These are phyloP conservation scores for Chlamydotis undulata DNA, from an alignment of 2,113 vertebrate species.

Conservation along the genomic window DNA sequence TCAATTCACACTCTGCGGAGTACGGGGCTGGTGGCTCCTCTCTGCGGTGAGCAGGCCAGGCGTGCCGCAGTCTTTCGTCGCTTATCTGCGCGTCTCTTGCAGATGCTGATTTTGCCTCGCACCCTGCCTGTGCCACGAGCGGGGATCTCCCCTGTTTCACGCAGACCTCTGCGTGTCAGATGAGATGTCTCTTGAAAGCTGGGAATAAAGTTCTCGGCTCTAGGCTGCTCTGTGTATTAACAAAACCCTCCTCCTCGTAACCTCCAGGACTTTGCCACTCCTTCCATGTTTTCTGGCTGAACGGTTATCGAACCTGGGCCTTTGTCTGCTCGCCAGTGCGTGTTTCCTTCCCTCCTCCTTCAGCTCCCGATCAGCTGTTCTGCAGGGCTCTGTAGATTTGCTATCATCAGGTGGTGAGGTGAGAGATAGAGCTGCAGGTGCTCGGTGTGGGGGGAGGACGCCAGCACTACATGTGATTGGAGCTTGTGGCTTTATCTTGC, in stretches of 20 bases:
- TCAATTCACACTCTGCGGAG: background rate
- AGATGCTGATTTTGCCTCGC: background rate
- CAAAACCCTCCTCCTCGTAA: rapidly evolving
- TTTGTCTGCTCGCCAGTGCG: background rate
- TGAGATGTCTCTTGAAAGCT: background rate
- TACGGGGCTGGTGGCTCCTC: rapidly evolving
- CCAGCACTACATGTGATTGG: background rate
- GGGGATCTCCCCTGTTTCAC: background rate
- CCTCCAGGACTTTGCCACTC: background rate
- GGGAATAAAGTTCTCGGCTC: background rate
- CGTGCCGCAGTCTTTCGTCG: background rate
- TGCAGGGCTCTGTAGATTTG: background rate
- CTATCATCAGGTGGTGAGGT: background rate
- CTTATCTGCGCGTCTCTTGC: background rate
- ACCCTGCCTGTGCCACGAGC: background rate
- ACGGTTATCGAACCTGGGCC: background rate
- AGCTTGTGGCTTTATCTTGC: background rate
- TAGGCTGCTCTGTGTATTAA: background rate
- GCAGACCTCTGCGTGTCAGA: no score
- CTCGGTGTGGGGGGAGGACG: background rate
- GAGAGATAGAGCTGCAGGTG: background rate
- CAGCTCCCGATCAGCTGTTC: background rate
- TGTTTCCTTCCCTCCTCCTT: background rate
- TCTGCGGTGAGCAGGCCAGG: background rate
- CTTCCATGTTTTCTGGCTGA: background rate